These are phyloP conservation scores for Panopea generosa DNA, from an alignment of 2,888 invertebrate genomes.

Conservation along the genomic window DNA sequence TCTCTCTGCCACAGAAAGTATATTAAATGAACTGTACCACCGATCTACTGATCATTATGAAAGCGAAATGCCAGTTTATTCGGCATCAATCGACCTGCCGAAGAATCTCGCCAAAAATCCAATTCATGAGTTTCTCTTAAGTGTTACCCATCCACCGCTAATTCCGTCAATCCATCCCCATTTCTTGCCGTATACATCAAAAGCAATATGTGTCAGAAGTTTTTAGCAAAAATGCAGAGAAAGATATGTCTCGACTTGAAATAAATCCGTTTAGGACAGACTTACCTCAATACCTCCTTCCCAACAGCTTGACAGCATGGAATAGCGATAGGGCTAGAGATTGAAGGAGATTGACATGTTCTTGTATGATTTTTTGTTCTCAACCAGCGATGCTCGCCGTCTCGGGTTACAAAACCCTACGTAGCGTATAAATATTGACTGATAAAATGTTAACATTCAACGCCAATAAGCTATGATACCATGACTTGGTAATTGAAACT, in stretches of 20 bases:
- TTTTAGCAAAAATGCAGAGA: slow-evolving; percentile 10
- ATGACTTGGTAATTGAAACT: slow-evolving; percentile 17
- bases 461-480: slow-evolving; percentile 1
- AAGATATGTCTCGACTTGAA: slow-evolving; percentile 22
- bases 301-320: slow-evolving; percentile 17
- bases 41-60: too few species aligned
- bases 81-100: too few species aligned
- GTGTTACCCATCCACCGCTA: too few species aligned
- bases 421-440: slow-evolving; percentile 38
- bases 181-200: slow-evolving; percentile 22
- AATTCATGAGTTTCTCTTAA: too few species aligned
- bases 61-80: too few species aligned
- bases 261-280: slow-evolving; percentile 22
- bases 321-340: slow-evolving; percentile 7
- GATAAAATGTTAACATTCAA: slow-evolving; percentile 15
- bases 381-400: slow-evolving; percentile 24
- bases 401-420: slow-evolving; percentile 31
- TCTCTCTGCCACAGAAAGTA: too few species aligned
- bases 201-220: slow-evolving; percentile 33
- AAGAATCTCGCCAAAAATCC: too few species aligned
- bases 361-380: slow-evolving; percentile 32
- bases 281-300: slow-evolving; percentile 13
- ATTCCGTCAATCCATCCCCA: too few species aligned
- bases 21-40: too few species aligned
- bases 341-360: slow-evolving; percentile 26